Evolutionary conservation across 2,888 invertebrate genomes (phyloP).

Genomic region (Camptogramma bilineatum): DNA sequence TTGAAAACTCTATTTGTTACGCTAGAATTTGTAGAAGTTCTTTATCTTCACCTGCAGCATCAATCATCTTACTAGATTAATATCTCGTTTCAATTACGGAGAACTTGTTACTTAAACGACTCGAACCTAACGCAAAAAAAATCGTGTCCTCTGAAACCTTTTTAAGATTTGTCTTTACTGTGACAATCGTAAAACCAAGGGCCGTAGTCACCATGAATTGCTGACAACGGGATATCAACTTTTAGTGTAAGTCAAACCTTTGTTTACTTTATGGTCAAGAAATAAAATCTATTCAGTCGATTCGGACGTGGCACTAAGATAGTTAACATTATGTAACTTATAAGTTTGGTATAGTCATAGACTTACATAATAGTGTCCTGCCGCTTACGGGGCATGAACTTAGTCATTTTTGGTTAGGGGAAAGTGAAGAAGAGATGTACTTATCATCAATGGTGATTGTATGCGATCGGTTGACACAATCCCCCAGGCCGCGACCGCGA

Average conservation of each 20-base stretch:
- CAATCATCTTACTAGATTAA: constrained; percentile 28
- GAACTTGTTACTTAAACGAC: constrained; percentile 35
- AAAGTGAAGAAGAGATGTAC: constrained; percentile 36
- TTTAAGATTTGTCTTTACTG: constrained; percentile 41
- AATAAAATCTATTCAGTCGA: constrained; percentile 40
- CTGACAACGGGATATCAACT: constrained; percentile 47
- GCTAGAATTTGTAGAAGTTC: not conserved
- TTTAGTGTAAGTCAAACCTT: constrained; percentile 45
- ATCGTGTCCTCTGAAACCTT: constrained; percentile 37
- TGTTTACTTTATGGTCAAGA: constrained; percentile 43
- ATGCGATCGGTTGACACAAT: constrained; percentile 47
- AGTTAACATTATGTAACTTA: constrained; percentile 26
- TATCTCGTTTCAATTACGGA: constrained; percentile 24
- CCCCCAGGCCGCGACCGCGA: constrained; percentile 52
- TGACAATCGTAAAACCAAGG: constrained; percentile 45
- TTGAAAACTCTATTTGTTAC: not conserved
- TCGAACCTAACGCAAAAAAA: constrained; percentile 35
- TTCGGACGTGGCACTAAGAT: constrained; percentile 32
- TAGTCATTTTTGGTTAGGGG: constrained; percentile 26
- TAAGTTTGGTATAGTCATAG: constrained; percentile 1
- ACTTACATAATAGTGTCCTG: constrained; percentile 16
- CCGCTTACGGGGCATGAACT: not conserved
- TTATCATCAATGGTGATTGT: constrained; percentile 42
- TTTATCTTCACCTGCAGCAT: constrained; percentile 1
- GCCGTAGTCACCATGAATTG: constrained; percentile 45